Conservation (phyloP, 2,797 vertebrate species). For the Dendrocincla tyrannina region DNA sequence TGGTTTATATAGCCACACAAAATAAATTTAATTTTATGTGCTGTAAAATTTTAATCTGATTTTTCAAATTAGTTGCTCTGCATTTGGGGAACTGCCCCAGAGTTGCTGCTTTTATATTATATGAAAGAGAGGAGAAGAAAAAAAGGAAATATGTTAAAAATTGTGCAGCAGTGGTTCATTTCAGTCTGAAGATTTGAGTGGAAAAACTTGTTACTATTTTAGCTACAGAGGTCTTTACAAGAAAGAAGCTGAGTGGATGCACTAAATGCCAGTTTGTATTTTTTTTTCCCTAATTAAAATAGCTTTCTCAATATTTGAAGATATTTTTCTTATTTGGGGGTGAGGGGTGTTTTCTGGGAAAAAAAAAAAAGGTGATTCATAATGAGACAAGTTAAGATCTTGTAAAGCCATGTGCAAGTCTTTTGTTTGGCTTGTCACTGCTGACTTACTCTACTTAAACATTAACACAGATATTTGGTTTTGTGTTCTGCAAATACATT, state of each 20-base stretch:
- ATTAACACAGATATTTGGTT: not conserved
- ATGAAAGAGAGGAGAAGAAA: conserved; percentile 3
- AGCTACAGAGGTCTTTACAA: not conserved
- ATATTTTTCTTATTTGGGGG: not conserved
- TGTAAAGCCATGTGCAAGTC: not conserved
- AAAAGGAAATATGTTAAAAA: conserved; percentile 9
- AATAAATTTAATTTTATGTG: conserved; percentile 47
- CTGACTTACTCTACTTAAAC: not conserved
- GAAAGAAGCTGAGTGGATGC: not conserved
- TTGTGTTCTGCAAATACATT: not conserved
- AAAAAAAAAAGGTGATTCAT: not conserved
- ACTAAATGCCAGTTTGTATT: not conserved
- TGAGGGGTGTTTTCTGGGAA: not conserved
- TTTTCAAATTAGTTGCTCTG: conserved; percentile 59
- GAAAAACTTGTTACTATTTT: conserved; percentile 2
- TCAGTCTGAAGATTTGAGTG: not conserved
- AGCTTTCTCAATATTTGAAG: not conserved
- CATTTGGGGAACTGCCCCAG: not conserved
- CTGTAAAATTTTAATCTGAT: conserved; percentile 72
- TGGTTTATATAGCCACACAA: conserved; percentile 16
- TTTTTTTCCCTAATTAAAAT: not conserved
- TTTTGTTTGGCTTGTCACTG: not conserved
- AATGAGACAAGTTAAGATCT: not conserved
- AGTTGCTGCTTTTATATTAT: conserved; percentile 20
- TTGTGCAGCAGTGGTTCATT: conserved; percentile 2